phyloP scores from a whole-genome alignment of 2,113 vertebrate species.

The human region GRCh38 chr7:88001001-88001500 shows the following conservation, averaged over 20 bases:
- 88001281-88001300: not conserved
- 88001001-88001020: not conserved
- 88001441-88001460: not conserved
- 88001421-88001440: not conserved
- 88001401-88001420: not conserved
- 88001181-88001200: not conserved
- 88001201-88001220: not conserved
- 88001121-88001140: slow-evolving; percentile 36
- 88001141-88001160: not conserved
- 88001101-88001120: not conserved
- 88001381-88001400: not conserved
- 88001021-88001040: not conserved
- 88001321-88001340: not conserved
- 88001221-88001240: not conserved
- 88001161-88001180: not conserved
- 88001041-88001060: slow-evolving; percentile 28
- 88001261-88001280: not conserved
- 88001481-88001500: not conserved
- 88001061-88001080: not conserved
- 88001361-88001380: not conserved
- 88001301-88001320: not conserved
- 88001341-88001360: not conserved
- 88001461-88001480: not conserved
- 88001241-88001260: not conserved
- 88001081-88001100: not conserved